phyloP scores from a whole-genome alignment of 2,797 vertebrate species.

The Chromobotia macracanthus region DNA sequence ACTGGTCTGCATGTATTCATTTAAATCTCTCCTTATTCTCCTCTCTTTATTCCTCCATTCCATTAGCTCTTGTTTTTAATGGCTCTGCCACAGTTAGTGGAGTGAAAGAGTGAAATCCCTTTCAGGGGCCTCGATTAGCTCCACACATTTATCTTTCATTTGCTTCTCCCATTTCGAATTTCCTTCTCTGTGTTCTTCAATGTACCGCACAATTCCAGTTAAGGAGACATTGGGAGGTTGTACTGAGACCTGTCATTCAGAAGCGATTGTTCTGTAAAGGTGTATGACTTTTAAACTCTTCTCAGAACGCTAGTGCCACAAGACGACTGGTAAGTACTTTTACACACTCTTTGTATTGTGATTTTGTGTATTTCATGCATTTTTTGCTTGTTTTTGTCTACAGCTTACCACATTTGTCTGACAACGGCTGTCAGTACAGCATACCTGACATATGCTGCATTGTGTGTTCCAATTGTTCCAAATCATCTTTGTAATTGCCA shows the following conservation, averaged over 20 bases:
- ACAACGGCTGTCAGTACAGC: constrained; percentile 11
- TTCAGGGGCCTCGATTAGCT: constrained; percentile 51
- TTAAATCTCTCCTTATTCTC: constrained; percentile 54
- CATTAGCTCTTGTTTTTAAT: constrained; percentile 37
- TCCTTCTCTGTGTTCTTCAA: constrained; percentile 50
- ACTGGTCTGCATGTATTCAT: constrained; percentile 60
- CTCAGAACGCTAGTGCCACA: constrained; percentile 60
- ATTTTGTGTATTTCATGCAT: constrained; percentile 15
- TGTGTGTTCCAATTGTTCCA: not conserved
- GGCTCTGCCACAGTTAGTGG: constrained; percentile 28
- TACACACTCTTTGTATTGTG: constrained; percentile 60
- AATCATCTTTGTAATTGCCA: constrained; percentile 7
- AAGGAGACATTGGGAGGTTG: constrained; percentile 69
- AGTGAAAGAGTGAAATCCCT: constrained; percentile 53
- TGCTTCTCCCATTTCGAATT: constrained; percentile 44
- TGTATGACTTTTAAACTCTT: constrained; percentile 53
- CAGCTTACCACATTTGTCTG: not conserved
- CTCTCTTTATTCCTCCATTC: constrained; percentile 21
- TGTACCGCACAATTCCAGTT: constrained; percentile 73
- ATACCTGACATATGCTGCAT: constrained; percentile 13
- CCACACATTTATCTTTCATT: constrained; percentile 41
- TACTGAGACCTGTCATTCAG: constrained; percentile 64
- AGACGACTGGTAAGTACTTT: constrained; percentile 72
- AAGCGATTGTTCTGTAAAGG: constrained; percentile 54
- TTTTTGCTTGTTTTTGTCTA: constrained; percentile 14